Base-by-base conservation (phyloP, 2,113 vertebrate species). In the Tragulus kanchil region DNA sequence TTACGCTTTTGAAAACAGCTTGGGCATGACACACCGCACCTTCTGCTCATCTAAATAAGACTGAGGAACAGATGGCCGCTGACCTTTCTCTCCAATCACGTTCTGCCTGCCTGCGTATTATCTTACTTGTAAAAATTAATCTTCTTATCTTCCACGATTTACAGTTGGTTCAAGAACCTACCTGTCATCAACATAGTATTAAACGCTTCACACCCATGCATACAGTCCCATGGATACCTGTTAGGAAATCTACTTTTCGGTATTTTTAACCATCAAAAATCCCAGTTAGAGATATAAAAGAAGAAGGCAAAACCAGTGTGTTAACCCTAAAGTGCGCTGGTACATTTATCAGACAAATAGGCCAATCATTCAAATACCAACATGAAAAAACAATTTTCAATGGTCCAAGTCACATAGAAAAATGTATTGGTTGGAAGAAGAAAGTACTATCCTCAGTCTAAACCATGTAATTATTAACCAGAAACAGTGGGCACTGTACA, bases 1-100 rank as follows among this genome's bases (percentile, higher is more conserved):
- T 95, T 62, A 62, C 13, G 64, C 87, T 82, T 97, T 93, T 95
- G 90, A 95, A 97, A 97, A 97, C 96, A 97, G 97, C 95, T 98
- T 96, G 96, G 92, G 84, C 50, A 94, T 95, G 96, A 94, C 96
- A 97, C 31, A 85, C 81, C 89, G 96, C 79, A 97, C 97, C 97
- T 98, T 97, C 95, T 98, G 96, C 96, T 98, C 92, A 64, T 93
- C 95, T 85, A 96, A 97, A 96, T 97, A 92, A 96, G 96, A 94
- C 92, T 52, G 77, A 64, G 87, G 94, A 95, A 96, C 97, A 97
- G 97, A 98, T 97, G 96, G 97, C 87, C 54, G 11, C 95, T 97
- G 98, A 97, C 98, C 98, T 98, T 98, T 98, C 93, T 95, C 85
- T 95, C 90, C 92, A 85, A 73, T 95, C 92, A 95, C 14, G 73